Conservation (phyloP, 2,797 vertebrate genomes). For the Artibeus lituratus region DNA sequence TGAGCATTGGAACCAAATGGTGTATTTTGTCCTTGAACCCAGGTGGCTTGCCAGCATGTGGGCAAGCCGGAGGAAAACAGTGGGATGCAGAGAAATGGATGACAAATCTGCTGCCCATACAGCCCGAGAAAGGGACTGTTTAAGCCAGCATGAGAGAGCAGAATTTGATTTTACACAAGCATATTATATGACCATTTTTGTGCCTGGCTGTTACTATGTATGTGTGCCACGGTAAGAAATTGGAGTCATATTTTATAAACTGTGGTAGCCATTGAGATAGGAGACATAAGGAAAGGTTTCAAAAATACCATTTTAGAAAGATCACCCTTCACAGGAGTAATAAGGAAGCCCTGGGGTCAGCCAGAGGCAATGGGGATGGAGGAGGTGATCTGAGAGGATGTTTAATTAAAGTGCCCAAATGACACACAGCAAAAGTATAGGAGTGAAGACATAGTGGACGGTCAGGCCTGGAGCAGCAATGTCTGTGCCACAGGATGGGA, state of each 20-base stretch:
- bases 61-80: neutral
- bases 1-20: neutral
- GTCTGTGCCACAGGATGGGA: neutral
- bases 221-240: neutral
- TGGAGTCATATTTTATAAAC: neutral
- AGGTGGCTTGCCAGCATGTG: neutral
- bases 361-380: neutral
- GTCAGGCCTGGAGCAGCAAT: rapidly evolving
- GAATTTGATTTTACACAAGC: neutral
- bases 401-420: neutral
- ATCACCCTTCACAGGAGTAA: neutral
- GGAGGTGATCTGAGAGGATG: neutral
- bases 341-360: neutral
- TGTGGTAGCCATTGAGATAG: neutral
- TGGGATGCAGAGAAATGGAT: neutral
- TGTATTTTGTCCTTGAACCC: neutral
- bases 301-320: neutral
- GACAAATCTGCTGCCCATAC: neutral
- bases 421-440: neutral
- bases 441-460: neutral
- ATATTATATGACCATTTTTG: neutral
- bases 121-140: neutral
- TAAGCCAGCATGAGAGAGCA: neutral
- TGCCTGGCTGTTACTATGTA: neutral
- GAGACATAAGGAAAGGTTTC: neutral